phyloP scores from a whole-genome alignment of 2,113 vertebrate species.

The Urocynchramus pylzowi region DNA sequence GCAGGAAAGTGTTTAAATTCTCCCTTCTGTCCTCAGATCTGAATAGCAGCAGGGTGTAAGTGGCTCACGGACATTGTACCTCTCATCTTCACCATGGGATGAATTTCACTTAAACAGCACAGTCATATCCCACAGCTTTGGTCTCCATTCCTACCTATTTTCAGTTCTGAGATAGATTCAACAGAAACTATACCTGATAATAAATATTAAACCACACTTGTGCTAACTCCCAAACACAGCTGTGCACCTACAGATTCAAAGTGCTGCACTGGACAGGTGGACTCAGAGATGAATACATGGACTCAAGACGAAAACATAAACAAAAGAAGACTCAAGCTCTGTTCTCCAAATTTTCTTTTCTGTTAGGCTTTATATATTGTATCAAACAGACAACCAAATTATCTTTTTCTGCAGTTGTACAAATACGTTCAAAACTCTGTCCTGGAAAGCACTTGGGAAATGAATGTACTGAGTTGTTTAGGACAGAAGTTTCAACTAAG shows the following conservation, averaged over 20 bases:
- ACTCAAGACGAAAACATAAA: background rate
- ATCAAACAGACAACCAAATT: background rate
- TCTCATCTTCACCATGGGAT: slow-evolving; percentile 24
- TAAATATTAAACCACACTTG: background rate
- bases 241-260: background rate
- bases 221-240: background rate
- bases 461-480: background rate
- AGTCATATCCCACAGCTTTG: background rate
- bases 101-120: background rate
- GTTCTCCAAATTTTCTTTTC: background rate
- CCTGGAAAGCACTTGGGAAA: background rate
- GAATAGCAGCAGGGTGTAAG: slow-evolving; percentile 36
- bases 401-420: background rate
- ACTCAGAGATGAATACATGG: background rate
- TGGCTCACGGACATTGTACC: background rate
- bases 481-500: background rate
- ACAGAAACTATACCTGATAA: background rate
- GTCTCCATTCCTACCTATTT: slow-evolving; percentile 15
- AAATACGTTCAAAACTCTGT: background rate
- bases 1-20: slow-evolving; percentile 47
- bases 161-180: background rate
- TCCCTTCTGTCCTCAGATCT: slow-evolving; percentile 22
- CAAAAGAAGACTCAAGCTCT: background rate
- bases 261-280: background rate
- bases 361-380: background rate